phyloP scores from a whole-genome alignment of 2,888 invertebrate species.

The Iselma pallidipennis region DNA sequence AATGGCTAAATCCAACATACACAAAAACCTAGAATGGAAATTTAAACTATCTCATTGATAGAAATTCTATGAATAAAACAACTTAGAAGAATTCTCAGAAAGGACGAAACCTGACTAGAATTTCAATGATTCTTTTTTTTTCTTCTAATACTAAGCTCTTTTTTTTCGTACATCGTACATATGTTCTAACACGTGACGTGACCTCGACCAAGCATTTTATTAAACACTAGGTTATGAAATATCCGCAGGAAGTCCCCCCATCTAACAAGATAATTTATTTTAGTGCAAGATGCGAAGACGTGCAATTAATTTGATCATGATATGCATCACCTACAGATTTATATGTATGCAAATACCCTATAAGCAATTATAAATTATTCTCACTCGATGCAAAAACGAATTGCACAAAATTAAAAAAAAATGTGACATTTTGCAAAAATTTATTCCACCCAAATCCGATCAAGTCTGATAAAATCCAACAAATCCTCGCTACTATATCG shows the following conservation, averaged over 20 bases:
- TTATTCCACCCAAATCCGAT: constrained; percentile 7
- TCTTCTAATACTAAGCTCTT: not conserved
- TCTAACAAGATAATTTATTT: constrained; percentile 10
- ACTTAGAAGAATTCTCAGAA: not conserved
- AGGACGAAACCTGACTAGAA: not conserved
- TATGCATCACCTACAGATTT: constrained; percentile 11
- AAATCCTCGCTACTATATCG: not conserved
- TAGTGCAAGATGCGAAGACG: constrained; percentile 9
- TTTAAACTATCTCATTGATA: not conserved
- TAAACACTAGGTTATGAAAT: constrained; percentile 10
- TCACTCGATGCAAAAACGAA: not conserved
- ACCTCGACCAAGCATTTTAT: not conserved
- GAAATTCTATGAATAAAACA: too few relatives aligned
- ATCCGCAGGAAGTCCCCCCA: constrained; percentile 15
- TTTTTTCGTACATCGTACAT: not conserved
- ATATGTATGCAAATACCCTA: constrained; percentile 9
- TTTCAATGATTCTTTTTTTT: not conserved
- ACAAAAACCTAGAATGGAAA: not conserved
- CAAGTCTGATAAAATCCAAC: constrained; percentile 3
- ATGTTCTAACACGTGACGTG: not conserved
- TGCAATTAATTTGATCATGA: constrained; percentile 17
- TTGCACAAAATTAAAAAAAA: constrained; percentile 2
- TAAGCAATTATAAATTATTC: constrained; percentile 3
- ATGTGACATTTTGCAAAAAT: not conserved
- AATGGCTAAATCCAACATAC: too few relatives aligned